A percentile compares a stretch with the other conserved stretches of the same genome.
Evolutionary conservation across 2,113 vertebrate genomes (phyloP).

Genomic region (Clarias batrachus): DNA sequence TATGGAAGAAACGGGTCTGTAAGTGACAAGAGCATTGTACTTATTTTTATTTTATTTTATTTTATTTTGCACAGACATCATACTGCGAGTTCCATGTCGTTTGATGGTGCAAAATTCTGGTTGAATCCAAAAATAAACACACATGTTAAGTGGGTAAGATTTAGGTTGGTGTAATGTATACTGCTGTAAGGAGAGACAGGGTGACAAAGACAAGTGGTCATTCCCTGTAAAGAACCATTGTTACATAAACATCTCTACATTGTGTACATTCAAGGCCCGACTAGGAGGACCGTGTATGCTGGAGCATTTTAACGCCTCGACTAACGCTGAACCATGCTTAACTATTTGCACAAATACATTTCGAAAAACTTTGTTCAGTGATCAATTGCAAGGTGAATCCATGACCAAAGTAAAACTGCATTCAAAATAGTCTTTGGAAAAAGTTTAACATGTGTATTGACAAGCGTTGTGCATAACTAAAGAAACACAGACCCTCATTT

Average conservation of each 20-base stretch:
- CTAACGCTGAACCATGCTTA: background rate
- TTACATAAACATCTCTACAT: constrained; percentile 25
- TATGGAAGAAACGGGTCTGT: background rate
- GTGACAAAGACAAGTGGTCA: constrained; percentile 2
- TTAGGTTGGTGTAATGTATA: background rate
- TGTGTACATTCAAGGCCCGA: constrained; percentile 4
- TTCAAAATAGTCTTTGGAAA: constrained; percentile 8
- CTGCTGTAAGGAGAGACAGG: background rate
- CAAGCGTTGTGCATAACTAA: background rate
- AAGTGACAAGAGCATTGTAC: too few relatives aligned
- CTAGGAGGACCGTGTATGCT: background rate
- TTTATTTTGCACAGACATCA: background rate
- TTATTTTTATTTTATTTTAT: too few relatives aligned
- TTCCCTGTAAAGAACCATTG: background rate
- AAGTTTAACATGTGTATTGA: constrained; percentile 10
- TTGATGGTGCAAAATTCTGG: constrained; percentile 3
- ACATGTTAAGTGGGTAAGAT: background rate
- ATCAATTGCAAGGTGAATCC: background rate
- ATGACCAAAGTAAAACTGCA: background rate
- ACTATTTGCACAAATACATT: background rate
- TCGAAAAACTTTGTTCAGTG: background rate
- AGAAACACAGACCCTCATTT: background rate
- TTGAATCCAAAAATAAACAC: constrained; percentile 7
- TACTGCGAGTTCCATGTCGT: background rate
- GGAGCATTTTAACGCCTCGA: background rate